Conservation (phyloP, 2,797 vertebrate species). For the Setipinna tenuifilis region DNA sequence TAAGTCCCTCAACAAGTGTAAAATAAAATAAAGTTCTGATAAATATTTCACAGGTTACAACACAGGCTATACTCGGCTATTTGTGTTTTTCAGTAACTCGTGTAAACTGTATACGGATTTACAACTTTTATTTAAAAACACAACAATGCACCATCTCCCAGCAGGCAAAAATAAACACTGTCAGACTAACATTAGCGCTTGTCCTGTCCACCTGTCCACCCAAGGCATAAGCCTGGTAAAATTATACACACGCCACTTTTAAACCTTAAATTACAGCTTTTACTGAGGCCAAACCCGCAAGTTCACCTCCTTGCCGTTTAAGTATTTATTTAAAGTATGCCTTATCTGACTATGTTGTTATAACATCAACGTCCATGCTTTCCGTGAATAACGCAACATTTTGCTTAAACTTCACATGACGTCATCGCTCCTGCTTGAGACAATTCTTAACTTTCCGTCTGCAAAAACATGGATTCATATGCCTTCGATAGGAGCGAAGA, state of each 20-base stretch:
- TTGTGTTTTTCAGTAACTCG: not conserved
- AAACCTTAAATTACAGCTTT: constrained; percentile 17
- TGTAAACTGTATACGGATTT: not conserved
- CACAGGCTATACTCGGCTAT: not conserved
- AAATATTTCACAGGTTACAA: not conserved
- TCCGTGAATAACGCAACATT: constrained; percentile 51
- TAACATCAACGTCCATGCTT: constrained; percentile 10
- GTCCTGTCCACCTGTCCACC: constrained; percentile 8
- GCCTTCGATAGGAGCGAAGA: constrained; percentile 62
- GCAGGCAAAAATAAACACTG: constrained; percentile 4
- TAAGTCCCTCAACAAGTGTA: not conserved
- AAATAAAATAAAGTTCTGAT: not conserved
- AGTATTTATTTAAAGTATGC: constrained; percentile 13
- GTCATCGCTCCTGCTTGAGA: constrained; percentile 71
- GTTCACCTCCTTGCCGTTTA: not conserved
- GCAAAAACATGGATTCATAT: constrained; percentile 63
- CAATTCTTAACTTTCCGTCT: constrained; percentile 78
- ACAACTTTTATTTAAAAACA: not conserved
- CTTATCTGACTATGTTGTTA: not conserved
- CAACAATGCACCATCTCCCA: not conserved
- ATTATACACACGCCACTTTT: constrained; percentile 22
- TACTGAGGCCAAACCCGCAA: not conserved
- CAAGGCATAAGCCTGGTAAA: not conserved
- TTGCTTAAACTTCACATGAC: constrained; percentile 81
- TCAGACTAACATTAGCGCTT: constrained; percentile 14